Evolutionary conservation across 2,888 invertebrate species (phyloP).

Genomic region (Limulus polyphemus): DNA sequence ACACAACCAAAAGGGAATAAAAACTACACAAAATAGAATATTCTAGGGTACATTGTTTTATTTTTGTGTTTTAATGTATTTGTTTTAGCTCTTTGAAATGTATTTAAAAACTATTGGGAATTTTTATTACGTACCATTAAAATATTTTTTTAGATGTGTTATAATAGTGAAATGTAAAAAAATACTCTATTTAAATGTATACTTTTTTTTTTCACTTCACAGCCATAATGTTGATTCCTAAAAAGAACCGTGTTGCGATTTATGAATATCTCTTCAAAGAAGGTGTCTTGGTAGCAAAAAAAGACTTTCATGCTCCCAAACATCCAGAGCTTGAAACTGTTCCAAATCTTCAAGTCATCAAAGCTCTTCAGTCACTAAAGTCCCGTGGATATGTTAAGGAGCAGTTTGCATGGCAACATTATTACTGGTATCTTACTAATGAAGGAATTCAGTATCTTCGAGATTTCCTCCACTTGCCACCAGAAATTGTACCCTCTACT

Average conservation of each 20-base stretch:
- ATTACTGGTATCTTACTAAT: conserved; percentile 98
- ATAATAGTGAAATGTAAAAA: too few species aligned
- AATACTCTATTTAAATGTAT: neutral
- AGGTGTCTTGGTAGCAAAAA: conserved; percentile 98
- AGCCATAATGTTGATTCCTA: conserved; percentile 98
- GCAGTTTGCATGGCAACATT: conserved; percentile 99
- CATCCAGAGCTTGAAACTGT: conserved; percentile 90
- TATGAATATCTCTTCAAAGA: conserved; percentile 98
- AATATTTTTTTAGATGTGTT: too few species aligned
- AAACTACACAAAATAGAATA: too few species aligned
- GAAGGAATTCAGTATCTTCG: conserved; percentile 95
- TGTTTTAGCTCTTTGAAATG: too few species aligned
- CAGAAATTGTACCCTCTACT: conserved; percentile 97
- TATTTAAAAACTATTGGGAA: too few species aligned
- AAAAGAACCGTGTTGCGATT: conserved; percentile 89
- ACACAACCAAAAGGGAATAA: too few species aligned
- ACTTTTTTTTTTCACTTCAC: conserved; percentile 1
- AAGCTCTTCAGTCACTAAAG: conserved; percentile 78
- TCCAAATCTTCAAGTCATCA: conserved; percentile 96
- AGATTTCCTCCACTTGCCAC: conserved; percentile 87
- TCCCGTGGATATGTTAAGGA: conserved; percentile 96
- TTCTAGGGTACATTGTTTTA: too few species aligned
- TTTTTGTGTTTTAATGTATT: too few species aligned
- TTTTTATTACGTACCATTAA: too few species aligned
- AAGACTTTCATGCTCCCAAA: conserved; percentile 94